phyloP scores from a whole-genome alignment of 2,888 invertebrate species.

The Agrotis puta region DNA sequence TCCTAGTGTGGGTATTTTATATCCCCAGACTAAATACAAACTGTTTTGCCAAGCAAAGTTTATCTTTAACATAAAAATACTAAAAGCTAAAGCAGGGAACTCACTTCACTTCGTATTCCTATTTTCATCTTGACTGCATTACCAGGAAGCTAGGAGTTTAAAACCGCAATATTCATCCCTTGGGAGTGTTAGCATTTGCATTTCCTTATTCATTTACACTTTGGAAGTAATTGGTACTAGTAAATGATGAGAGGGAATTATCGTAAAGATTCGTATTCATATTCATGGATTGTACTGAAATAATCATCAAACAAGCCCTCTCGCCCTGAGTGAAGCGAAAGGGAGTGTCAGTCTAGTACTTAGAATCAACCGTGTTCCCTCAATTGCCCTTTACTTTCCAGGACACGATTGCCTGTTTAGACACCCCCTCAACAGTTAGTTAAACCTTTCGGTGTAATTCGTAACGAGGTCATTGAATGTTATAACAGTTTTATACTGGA shows the following conservation, averaged over 20 bases:
- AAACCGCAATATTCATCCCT: constrained; percentile 40
- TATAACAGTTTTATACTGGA: too few relatives aligned
- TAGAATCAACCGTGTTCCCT: too few relatives aligned
- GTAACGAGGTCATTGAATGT: too few relatives aligned
- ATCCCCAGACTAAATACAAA: neutral
- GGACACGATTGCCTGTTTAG: too few relatives aligned
- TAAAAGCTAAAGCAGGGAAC: constrained; percentile 4
- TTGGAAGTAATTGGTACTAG: constrained; percentile 33
- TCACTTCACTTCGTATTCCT: neutral
- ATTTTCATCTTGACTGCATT: constrained; percentile 7
- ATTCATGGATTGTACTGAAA: neutral
- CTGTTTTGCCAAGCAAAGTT: neutral
- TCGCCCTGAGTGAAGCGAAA: too few relatives aligned
- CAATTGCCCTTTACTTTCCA: too few relatives aligned
- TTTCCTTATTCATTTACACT: constrained; percentile 34
- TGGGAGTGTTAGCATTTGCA: constrained; percentile 54
- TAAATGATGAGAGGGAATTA: constrained; percentile 28
- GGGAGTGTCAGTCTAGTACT: too few relatives aligned
- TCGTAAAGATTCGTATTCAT: constrained; percentile 35
- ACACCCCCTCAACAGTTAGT: too few relatives aligned
- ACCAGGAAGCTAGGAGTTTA: constrained; percentile 10
- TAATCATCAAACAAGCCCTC: too few relatives aligned
- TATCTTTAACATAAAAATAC: neutral
- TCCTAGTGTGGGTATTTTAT: too few relatives aligned
- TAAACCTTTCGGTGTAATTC: too few relatives aligned